These are phyloP conservation scores for Odontocerum albicorne DNA, from an alignment of 2,888 invertebrate species.

Conservation along the genomic window DNA sequence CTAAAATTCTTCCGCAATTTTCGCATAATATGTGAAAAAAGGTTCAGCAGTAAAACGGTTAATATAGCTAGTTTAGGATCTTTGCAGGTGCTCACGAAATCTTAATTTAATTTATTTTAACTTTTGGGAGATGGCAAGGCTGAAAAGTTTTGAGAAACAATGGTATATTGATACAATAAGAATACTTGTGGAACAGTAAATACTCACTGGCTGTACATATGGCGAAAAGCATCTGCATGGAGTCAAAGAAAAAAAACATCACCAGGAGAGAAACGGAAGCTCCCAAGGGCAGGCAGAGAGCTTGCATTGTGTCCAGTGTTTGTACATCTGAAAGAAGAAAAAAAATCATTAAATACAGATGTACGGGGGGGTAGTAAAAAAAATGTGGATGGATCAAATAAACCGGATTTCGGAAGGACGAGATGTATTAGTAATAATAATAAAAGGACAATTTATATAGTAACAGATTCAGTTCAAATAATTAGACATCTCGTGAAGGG, in stretches of 20 bases:
- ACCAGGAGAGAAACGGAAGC: slow-evolving; percentile 94
- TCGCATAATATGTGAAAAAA: too few relatives aligned
- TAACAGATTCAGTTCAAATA: background rate
- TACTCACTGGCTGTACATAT: slow-evolving; percentile 95
- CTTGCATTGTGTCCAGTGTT: slow-evolving; percentile 96
- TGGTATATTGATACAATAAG: too few relatives aligned
- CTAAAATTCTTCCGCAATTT: too few relatives aligned
- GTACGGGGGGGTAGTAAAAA: background rate
- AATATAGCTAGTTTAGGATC: too few relatives aligned
- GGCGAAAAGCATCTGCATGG: slow-evolving; percentile 94
- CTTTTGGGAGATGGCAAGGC: too few relatives aligned
- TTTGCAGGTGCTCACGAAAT: too few relatives aligned
- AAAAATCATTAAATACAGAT: background rate
- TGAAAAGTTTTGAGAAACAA: too few relatives aligned
- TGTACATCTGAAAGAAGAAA: slow-evolving; percentile 69
- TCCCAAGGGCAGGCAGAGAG: slow-evolving; percentile 92
- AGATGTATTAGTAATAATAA: background rate
- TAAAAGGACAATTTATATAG: too few relatives aligned
- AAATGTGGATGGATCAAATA: background rate
- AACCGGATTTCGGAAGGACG: background rate
- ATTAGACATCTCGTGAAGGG: background rate
- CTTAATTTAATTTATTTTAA: too few relatives aligned
- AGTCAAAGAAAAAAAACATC: slow-evolving; percentile 99
- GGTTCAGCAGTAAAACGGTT: too few relatives aligned
- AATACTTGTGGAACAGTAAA: too few relatives aligned